Base-by-base conservation (phyloP, 2,888 invertebrate species). In the Volucella bombylans region DNA sequence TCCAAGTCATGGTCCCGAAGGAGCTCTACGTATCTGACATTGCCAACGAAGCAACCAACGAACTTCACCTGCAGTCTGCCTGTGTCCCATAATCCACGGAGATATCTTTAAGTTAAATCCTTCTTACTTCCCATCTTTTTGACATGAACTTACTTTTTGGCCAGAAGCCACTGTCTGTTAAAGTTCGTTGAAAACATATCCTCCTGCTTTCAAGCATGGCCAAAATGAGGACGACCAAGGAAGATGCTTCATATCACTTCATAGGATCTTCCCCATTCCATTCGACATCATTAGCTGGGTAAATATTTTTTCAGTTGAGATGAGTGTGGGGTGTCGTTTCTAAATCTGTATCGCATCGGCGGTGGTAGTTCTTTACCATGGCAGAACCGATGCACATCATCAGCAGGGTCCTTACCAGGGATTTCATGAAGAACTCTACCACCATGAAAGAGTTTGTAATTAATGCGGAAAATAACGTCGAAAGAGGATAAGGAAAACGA, bases 281-380 rank as follows among this genome's bases (percentile, higher is more conserved):
- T 62, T 69, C 41, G 6, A 61, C 80, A 80, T 83, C 83, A 83
- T 83, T 83, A 83, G 83, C 80, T 83, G 80, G 83, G 83, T 83
- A 83, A 83, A 83, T 83, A 80, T 83, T 80, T 83, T 73, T 61
- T 67, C 68, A 79, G 74, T 74, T 43, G 80, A 65, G 69, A 83
- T 80, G 83, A 80, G 74, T 31, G 31, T 80, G 74, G 83, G 76
- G 74, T 31, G 31, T 80, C 79, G 74, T 73, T n/a, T 83, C 76
- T 74, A 41, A 68, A 73, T 73, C 41, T 47, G 31, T 71, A 61
- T 71, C 65, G 64, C 31, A 31, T 31, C 31, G 64, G 59, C 71
- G 23, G 31, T 10, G 15, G 23, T 18, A 23, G 61, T 31, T 45
- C 23, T 41, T 31, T 31, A 6, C 31, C 31, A 31, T 2, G 18